A percentile compares a stretch with the other conserved stretches of the same genome.
These are phyloP conservation scores for Rhagonycha lutea DNA, from an alignment of 2,888 invertebrate species.

Conservation along the genomic window DNA sequence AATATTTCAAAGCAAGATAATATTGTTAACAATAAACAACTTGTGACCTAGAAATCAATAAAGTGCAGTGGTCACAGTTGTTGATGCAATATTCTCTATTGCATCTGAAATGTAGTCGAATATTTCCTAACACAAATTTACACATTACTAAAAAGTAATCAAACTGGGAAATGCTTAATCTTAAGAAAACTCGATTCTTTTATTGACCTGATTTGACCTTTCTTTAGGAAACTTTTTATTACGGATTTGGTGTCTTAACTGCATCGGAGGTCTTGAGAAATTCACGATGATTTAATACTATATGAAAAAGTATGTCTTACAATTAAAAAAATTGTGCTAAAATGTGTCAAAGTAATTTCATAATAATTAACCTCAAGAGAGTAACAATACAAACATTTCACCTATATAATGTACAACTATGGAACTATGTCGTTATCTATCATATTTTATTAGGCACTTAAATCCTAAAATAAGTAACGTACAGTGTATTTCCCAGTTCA, in stretches of 20 bases:
- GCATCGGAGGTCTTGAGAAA: too few relatives aligned
- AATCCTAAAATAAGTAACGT: not conserved
- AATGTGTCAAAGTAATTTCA: not conserved
- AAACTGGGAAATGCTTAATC: not conserved
- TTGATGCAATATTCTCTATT: not conserved
- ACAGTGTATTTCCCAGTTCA: not conserved
- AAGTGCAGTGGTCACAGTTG: not conserved
- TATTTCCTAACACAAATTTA: too few relatives aligned
- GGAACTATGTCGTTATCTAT: not conserved
- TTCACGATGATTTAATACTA: too few relatives aligned
- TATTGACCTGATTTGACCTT: not conserved
- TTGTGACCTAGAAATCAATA: not conserved
- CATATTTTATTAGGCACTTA: not conserved
- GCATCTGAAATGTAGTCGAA: not conserved
- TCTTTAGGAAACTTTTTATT: not conserved
- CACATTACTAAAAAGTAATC: too few relatives aligned
- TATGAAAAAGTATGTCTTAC: not conserved
- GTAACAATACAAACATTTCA: not conserved
- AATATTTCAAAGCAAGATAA: too few relatives aligned
- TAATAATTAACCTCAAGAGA: not conserved
- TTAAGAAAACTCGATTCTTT: not conserved
- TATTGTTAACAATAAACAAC: not conserved
- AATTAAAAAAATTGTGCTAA: not conserved
- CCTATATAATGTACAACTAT: not conserved
- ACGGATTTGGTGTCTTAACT: not conserved